Evolutionary conservation across 2,797 vertebrate genomes (phyloP).

Genomic region (Lepus oiostolus): DNA sequence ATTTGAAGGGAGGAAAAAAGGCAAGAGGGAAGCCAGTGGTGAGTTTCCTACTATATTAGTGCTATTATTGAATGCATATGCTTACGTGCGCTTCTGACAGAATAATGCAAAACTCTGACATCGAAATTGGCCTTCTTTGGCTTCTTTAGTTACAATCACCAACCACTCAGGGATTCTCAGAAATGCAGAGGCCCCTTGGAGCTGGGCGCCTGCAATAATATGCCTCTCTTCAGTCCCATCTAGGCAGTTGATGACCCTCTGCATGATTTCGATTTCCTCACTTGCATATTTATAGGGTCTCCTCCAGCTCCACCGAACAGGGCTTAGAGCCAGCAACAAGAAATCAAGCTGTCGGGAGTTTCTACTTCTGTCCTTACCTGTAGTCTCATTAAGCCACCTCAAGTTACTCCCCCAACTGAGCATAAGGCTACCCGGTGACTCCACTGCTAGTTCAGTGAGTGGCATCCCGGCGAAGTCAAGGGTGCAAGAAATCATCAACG

Average conservation of each 20-base stretch:
- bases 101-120: constrained; percentile 83
- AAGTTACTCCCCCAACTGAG: constrained; percentile 81
- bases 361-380: constrained; percentile 89
- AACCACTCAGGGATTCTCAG: constrained; percentile 82
- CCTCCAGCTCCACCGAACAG: constrained; percentile 80
- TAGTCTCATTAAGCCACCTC: constrained; percentile 86
- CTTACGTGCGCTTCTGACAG: neutral
- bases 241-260: constrained; percentile 78
- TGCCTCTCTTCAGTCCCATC: constrained; percentile 83
- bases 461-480: neutral
- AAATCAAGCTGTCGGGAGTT: constrained; percentile 88
- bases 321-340: constrained; percentile 85
- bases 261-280: constrained; percentile 87
- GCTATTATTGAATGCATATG: constrained; percentile 46
- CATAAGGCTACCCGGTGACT: constrained; percentile 80
- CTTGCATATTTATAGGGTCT: constrained; percentile 89
- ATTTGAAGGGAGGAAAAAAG: constrained; percentile 53
- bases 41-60: neutral
- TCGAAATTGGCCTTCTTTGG: constrained; percentile 85
- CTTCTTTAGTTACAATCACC: constrained; percentile 86
- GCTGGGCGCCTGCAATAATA: constrained; percentile 78
- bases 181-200: constrained; percentile 83
- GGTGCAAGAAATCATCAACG: neutral
- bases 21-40: neutral
- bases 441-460: constrained; percentile 73